phyloP scores from a whole-genome alignment of 2,888 invertebrate species.

The Eueremaeus valkanovi region DNA sequence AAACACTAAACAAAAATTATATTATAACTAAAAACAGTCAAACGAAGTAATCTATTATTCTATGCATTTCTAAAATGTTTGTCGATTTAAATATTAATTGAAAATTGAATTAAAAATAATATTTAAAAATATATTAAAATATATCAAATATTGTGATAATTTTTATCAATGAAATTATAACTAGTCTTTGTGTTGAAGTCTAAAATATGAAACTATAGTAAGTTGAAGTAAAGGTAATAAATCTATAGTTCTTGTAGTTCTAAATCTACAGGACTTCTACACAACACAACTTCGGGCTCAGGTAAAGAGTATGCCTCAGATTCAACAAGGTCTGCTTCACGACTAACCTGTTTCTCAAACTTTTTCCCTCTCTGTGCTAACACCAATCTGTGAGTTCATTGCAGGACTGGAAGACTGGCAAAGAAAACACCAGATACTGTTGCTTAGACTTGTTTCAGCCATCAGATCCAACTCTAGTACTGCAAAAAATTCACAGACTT shows the following conservation, averaged over 20 bases:
- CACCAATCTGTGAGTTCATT: not conserved
- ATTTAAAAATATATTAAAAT: no score
- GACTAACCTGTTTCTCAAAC: not conserved
- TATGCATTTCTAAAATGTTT: no score
- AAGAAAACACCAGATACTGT: not conserved
- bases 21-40: no score
- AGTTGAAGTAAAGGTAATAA: not conserved
- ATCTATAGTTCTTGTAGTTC: not conserved
- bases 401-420: not conserved
- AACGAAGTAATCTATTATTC: no score
- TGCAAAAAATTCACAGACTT: not conserved
- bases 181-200: no score
- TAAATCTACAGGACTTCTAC: no score
- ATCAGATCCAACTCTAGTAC: not conserved
- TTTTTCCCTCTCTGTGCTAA: not conserved
- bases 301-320: not conserved
- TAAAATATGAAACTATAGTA: no score
- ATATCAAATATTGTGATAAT: no score
- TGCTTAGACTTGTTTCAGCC: not conserved
- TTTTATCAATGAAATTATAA: no score
- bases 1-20: not conserved
- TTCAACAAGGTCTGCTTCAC: not conserved
- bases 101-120: no score
- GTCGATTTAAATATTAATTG: no score
- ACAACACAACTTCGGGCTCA: not conserved